These are phyloP conservation scores for Actinernus sp. DNA, from an alignment of 92 coral and sea anemone species.

Conservation along the genomic window DNA sequence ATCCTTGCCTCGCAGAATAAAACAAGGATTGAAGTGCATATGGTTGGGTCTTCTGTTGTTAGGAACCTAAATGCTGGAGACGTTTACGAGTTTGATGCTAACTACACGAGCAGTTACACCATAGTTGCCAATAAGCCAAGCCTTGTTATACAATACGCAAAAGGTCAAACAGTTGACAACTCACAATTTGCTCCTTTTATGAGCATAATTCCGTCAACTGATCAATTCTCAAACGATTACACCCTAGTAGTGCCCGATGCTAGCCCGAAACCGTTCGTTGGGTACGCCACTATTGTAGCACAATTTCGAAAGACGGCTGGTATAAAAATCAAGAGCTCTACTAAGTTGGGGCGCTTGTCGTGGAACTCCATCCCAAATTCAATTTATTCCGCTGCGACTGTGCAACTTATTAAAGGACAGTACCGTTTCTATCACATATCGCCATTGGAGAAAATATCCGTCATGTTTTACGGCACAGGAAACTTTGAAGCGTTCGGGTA, in stretches of 20 bases:
- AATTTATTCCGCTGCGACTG: conserved; percentile 36
- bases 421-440: conserved; percentile 79
- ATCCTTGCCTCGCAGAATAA: conserved; percentile 70
- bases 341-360: neutral
- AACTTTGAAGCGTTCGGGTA: conserved; percentile 57
- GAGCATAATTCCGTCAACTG: conserved; percentile 73
- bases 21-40: conserved; percentile 49
- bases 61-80: conserved; percentile 50
- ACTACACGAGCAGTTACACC: conserved; percentile 25
- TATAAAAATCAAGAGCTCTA: conserved; percentile 1
- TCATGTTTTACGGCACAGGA: conserved; percentile 65
- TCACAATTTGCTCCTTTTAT: conserved; percentile 67
- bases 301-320: neutral
- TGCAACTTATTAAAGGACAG: conserved; percentile 24
- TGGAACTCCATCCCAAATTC: conserved; percentile 38
- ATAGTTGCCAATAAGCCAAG: conserved; percentile 71
- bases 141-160: conserved; percentile 83
- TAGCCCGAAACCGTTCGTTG: neutral
- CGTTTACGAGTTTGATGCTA: conserved; percentile 17
- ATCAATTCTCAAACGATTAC: conserved; percentile 81
- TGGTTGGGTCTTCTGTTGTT: conserved; percentile 3
- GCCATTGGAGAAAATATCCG: conserved; percentile 65
- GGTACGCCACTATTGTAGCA: conserved; percentile 19
- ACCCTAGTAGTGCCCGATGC: conserved; percentile 57
- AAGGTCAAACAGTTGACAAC: conserved; percentile 15